Evolutionary conservation across 2,113 vertebrate genomes (phyloP).

Genomic region (Chaetops frenatus): DNA sequence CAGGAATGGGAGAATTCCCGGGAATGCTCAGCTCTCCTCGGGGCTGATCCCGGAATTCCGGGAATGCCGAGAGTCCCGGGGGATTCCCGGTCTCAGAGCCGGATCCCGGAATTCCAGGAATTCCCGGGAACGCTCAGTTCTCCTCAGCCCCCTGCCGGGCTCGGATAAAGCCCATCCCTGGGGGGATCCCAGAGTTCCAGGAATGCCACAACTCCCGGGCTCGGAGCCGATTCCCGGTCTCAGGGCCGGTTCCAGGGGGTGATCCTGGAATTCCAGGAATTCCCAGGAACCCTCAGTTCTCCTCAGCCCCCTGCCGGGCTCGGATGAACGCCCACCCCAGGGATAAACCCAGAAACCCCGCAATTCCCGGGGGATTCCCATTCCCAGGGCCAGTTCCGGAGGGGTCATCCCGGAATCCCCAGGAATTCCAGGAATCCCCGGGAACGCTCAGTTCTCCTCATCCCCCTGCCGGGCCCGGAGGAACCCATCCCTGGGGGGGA

Average conservation of each 20-base stretch:
- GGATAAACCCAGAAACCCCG: background rate
- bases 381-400: no score
- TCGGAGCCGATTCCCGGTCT: background rate
- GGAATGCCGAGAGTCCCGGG: background rate
- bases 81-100: no score
- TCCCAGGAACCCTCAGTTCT: slow-evolving; percentile 1
- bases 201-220: background rate
- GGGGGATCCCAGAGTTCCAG: background rate
- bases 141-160: no score
- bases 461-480: no score
- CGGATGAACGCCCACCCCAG: slow-evolving; percentile 91
- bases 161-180: no score
- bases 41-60: background rate
- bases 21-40: background rate
- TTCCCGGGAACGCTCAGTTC: no score
- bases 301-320: slow-evolving; percentile 79
- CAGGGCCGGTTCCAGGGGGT: no score
- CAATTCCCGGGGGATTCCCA: background rate
- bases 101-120: no score
- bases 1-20: rapidly evolving
- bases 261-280: background rate
- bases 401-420: no score
- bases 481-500: no score
- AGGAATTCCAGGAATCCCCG: no score
- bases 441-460: no score